Conservation (phyloP, 2,113 vertebrate species). For the Dromiciops gliroides region DNA sequence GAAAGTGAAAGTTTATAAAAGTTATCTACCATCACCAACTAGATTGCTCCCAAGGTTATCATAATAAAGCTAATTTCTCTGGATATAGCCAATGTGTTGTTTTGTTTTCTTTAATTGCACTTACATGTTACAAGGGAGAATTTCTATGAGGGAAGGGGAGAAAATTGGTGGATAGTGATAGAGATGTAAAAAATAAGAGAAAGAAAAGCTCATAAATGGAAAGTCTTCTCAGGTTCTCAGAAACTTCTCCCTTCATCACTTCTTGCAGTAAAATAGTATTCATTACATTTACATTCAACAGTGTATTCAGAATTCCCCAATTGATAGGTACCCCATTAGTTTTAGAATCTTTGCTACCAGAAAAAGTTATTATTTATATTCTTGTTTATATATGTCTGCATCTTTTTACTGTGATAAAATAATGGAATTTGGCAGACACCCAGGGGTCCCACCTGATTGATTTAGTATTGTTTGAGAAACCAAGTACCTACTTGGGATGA, state of each 20-base stretch:
- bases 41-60: not conserved
- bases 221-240: not conserved
- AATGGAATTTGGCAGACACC: too few relatives aligned
- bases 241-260: not conserved
- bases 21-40: not conserved
- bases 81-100: not conserved
- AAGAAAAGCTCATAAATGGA: not conserved
- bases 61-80: not conserved
- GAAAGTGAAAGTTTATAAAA: not conserved
- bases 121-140: not conserved
- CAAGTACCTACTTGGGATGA: too few relatives aligned
- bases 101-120: not conserved
- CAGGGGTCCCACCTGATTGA: too few relatives aligned
- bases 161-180: not conserved
- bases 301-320: not conserved
- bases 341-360: not conserved
- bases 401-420: not conserved
- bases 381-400: not conserved
- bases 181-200: not conserved
- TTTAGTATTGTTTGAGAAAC: too few relatives aligned
- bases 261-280: not conserved
- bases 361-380: not conserved
- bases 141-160: not conserved
- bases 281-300: not conserved
- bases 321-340: not conserved